These are phyloP conservation scores for Akabosia matsudoensis DNA, from an alignment of 1,140 invertebrate species.

Conservation along the genomic window DNA sequence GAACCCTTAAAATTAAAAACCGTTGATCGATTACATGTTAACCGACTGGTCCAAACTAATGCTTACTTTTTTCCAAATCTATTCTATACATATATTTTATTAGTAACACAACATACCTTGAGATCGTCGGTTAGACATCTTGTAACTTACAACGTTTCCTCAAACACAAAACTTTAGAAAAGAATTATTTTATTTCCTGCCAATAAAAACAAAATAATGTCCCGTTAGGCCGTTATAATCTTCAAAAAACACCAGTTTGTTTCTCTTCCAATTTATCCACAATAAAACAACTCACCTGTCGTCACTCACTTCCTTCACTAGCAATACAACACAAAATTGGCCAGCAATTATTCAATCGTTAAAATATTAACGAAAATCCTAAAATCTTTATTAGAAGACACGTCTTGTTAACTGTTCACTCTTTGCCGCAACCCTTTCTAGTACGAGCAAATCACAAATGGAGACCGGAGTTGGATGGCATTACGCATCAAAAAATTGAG, in stretches of 20 bases:
- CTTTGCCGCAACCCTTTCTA: neutral
- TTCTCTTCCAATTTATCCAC: too few relatives aligned
- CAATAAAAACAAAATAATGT: neutral
- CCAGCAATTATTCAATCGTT: too few relatives aligned
- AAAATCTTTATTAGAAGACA: too few relatives aligned
- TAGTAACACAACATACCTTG: neutral
- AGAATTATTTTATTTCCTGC: neutral
- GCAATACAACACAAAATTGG: too few relatives aligned
- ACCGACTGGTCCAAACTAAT: neutral
- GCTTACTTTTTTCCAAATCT: too few relatives aligned
- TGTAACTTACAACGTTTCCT: neutral
- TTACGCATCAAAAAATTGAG: neutral
- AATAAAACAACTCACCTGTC: too few relatives aligned
- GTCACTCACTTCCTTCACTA: too few relatives aligned
- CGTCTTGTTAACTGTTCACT: too few relatives aligned
- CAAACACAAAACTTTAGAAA: neutral
- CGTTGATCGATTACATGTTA: neutral
- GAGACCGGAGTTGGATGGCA: neutral
- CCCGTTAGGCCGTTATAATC: too few relatives aligned
- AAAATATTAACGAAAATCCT: too few relatives aligned
- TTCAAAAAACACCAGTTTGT: too few relatives aligned
- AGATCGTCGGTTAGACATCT: constrained; percentile 4
- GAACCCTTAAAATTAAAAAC: neutral
- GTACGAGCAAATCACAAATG: neutral
- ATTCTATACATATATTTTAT: too few relatives aligned